phyloP scores from a whole-genome alignment of 2,888 invertebrate species.

The Hybos culiciformis region DNA sequence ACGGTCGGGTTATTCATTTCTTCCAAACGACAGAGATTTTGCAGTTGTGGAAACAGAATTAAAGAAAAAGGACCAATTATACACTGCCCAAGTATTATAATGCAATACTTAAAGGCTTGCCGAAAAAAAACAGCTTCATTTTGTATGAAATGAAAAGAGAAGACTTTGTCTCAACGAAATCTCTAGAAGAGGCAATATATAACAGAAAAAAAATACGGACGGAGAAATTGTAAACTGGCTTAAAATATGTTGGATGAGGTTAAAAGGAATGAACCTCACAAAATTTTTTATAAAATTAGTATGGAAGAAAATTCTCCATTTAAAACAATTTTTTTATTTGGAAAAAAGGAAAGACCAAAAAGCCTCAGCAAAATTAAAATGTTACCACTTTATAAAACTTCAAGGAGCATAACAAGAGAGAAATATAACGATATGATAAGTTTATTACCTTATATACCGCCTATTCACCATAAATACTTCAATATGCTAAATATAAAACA shows the following conservation, averaged over 20 bases:
- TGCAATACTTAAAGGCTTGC: constrained; percentile 11
- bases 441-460: constrained; percentile 11
- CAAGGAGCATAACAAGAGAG: constrained; percentile 7
- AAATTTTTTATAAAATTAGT: constrained; percentile 7
- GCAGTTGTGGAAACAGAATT: constrained; percentile 12
- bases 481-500: constrained; percentile 10
- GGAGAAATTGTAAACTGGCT: constrained; percentile 9
- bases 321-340: not conserved
- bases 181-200: constrained; percentile 4
- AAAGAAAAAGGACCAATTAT: constrained; percentile 12
- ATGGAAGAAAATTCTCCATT: not conserved
- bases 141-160: constrained; percentile 7
- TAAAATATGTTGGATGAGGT: constrained; percentile 5
- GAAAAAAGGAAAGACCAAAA: constrained; percentile 5
- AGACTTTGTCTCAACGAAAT: constrained; percentile 7
- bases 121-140: constrained; percentile 11
- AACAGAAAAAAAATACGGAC: constrained; percentile 10
- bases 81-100: constrained; percentile 13
- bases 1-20: constrained; percentile 16
- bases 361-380: constrained; percentile 6
- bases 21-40: constrained; percentile 17
- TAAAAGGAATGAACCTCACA: constrained; percentile 5
- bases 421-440: constrained; percentile 12
- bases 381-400: constrained; percentile 8
- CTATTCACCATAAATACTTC: constrained; percentile 11